phyloP scores from a whole-genome alignment of 2,113 vertebrate genomes.

The Vimba vimba region DNA sequence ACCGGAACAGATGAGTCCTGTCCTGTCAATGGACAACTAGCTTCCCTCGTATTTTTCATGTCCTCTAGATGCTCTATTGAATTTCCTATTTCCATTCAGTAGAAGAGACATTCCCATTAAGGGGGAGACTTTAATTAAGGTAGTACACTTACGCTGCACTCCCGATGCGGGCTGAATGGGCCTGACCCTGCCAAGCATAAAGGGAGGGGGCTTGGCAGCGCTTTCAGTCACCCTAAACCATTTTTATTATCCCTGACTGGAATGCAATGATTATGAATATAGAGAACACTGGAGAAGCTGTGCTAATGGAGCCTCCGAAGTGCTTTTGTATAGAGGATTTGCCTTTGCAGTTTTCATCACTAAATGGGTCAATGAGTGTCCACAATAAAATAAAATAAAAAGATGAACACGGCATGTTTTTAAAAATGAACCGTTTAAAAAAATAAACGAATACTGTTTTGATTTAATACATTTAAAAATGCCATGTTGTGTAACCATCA shows the following conservation, averaged over 20 bases:
- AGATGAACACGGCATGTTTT: not conserved
- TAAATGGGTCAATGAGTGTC: not conserved
- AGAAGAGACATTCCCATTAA: conserved; percentile 23
- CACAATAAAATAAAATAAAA: not conserved
- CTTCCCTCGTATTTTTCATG: conserved; percentile 39
- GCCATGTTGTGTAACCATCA: not conserved
- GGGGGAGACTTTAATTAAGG: conserved; percentile 51
- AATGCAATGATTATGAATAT: conserved; percentile 17
- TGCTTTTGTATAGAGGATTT: conserved; percentile 5
- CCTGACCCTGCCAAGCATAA: conserved; percentile 47
- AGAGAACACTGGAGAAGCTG: not conserved
- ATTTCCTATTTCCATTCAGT: conserved; percentile 30
- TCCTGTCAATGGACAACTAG: not conserved
- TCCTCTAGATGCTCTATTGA: conserved; percentile 41
- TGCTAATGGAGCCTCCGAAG: not conserved
- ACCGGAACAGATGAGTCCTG: not conserved
- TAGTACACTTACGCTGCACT: conserved; percentile 47
- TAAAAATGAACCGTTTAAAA: not conserved
- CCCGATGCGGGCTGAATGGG: conserved; percentile 11
- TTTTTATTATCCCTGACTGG: conserved; percentile 35
- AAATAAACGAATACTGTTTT: not conserved
- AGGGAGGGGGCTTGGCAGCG: conserved; percentile 35
- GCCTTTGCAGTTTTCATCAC: conserved; percentile 4
- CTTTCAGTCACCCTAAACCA: conserved; percentile 26
- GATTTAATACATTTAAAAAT: not conserved